Percentiles rank a stretch among this genome's conserved stretches.
Conservation (phyloP, 2,113 vertebrate species). For the Phalacrocorax brasilianus region DNA sequence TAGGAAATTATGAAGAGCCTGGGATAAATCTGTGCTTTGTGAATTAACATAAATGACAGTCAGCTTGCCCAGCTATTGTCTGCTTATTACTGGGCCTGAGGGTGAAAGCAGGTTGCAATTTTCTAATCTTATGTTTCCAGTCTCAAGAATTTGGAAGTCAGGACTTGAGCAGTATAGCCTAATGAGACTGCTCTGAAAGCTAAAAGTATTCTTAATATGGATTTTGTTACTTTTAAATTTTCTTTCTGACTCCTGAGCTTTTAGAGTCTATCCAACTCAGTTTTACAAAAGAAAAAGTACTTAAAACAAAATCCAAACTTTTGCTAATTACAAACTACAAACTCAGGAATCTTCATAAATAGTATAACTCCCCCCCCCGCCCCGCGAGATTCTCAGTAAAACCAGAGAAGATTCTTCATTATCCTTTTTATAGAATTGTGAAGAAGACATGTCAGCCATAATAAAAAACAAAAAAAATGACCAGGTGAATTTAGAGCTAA, state of each 20-base stretch:
- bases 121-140: not conserved
- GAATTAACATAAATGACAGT: not conserved
- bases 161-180: not conserved
- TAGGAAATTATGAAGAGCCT: not conserved
- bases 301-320: not conserved
- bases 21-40: not conserved
- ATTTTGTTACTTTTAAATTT: not conserved
- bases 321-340: not conserved
- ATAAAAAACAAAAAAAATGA: not conserved
- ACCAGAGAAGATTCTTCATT: not conserved
- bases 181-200: not conserved
- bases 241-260: not conserved
- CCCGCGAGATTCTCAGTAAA: not conserved
- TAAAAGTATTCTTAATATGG: not conserved
- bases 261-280: not conserved
- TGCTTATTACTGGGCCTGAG: not conserved
- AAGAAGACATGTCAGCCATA: not conserved
- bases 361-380: accelerated
- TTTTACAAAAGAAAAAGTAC: not conserved
- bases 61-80: not conserved
- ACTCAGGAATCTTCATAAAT: not conserved
- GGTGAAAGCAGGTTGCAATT: not conserved
- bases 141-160: not conserved
- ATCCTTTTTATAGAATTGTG: not conserved
- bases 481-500: not conserved